Percentiles rank a stretch among this genome's conserved stretches.
These are phyloP conservation scores for Mormyrops attenuatus DNA, from an alignment of 2,797 vertebrate genomes.

Conservation along the genomic window DNA sequence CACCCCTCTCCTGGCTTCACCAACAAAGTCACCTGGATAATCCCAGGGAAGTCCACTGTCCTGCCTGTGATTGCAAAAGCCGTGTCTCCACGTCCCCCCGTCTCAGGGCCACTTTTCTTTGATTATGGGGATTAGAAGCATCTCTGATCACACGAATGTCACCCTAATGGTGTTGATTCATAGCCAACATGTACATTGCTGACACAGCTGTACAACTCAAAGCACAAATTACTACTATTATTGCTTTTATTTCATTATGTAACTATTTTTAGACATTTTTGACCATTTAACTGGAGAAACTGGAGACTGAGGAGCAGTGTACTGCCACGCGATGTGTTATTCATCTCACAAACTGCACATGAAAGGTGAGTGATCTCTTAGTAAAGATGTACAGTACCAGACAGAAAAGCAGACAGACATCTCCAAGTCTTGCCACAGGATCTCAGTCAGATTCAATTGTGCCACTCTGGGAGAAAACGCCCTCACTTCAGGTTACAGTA, in stretches of 20 bases:
- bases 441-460: background rate
- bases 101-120: background rate
- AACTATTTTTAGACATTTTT: background rate
- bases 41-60: background rate
- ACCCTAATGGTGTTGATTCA: background rate
- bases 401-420: background rate
- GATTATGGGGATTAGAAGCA: background rate
- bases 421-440: background rate
- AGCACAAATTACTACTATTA: background rate
- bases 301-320: background rate
- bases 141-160: background rate
- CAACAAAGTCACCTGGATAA: slow-evolving; percentile 13
- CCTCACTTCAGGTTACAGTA: background rate
- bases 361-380: background rate
- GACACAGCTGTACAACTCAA: background rate
- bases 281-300: background rate
- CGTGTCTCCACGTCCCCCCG: background rate
- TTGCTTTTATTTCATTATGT: background rate
- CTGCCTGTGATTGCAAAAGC: background rate
- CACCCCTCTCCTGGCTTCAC: background rate
- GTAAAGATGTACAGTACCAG: background rate
- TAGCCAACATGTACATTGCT: background rate
- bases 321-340: background rate
- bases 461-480: background rate
- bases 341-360: background rate